Evolutionary conservation across 1,140 invertebrate genomes (phyloP).

Genomic region (Hyposmocoma kahamanoa): DNA sequence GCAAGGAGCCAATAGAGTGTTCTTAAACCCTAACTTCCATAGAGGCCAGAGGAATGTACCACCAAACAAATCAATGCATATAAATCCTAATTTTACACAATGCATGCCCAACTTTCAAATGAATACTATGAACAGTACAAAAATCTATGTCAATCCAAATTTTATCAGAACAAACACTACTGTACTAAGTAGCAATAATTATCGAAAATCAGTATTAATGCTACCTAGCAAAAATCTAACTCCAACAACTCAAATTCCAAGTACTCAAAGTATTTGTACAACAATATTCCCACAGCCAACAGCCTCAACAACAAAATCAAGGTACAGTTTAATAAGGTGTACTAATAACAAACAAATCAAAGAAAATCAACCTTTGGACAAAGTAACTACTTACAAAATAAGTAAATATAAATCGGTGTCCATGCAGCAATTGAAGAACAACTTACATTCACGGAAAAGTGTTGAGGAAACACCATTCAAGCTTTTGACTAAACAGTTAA

Average conservation of each 20-base stretch:
- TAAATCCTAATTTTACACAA: conserved; percentile 34
- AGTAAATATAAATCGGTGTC: conserved; percentile 51
- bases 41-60: conserved; percentile 9
- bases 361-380: conserved; percentile 11
- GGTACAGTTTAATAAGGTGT: conserved; percentile 39
- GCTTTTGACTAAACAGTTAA: too few relatives aligned
- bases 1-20: conserved; percentile 38
- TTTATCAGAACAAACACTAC: conserved; percentile 29
- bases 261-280: neutral
- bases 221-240: too few relatives aligned
- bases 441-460: too few relatives aligned
- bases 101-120: neutral
- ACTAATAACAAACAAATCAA: conserved; percentile 7
- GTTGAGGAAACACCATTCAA: too few relatives aligned
- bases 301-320: conserved; percentile 24
- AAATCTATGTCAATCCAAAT: conserved; percentile 59
- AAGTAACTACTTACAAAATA: conserved; percentile 38
- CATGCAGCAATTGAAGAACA: too few relatives aligned
- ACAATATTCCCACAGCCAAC: conserved; percentile 1
- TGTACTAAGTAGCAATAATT: neutral
- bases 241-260: too few relatives aligned
- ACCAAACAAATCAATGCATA: conserved; percentile 19
- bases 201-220: neutral
- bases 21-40: conserved; percentile 59
- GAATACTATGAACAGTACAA: conserved; percentile 4